phyloP scores from a whole-genome alignment of 1,140 invertebrate genomes.

The Penaeus chinensis region DNA sequence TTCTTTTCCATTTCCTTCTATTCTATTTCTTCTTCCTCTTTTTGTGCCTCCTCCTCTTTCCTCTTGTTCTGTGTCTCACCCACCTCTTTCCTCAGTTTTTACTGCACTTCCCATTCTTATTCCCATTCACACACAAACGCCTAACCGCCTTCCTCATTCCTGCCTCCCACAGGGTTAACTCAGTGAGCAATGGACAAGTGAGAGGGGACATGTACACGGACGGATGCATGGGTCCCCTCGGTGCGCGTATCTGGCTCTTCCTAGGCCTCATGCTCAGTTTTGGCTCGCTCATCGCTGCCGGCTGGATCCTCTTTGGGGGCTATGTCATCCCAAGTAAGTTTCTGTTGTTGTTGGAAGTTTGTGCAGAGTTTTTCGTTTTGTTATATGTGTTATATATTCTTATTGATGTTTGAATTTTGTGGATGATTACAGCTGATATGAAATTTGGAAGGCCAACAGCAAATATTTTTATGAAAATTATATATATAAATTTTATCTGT shows the following conservation, averaged over 20 bases:
- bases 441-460: no score
- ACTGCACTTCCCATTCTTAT: no score
- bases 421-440: no score
- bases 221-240: slow-evolving; percentile 88
- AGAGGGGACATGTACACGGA: slow-evolving; percentile 87
- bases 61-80: no score
- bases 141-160: neutral
- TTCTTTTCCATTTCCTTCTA: no score
- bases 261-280: slow-evolving; percentile 96
- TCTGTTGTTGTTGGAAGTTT: neutral
- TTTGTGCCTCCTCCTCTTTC: no score
- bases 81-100: no score
- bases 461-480: no score
- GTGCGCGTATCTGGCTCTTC: slow-evolving; percentile 95
- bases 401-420: no score
- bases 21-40: no score
- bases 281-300: slow-evolving; percentile 91
- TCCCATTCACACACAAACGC: no score
- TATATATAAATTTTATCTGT: no score
- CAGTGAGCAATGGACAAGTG: slow-evolving; percentile 94
- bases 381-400: neutral
- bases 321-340: slow-evolving; percentile 69
- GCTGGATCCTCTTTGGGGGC: slow-evolving; percentile 91
- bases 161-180: slow-evolving; percentile 82
- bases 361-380: neutral